Percentiles rank a stretch among this genome's conserved stretches.
Conservation (phyloP, 30 jellyfish, hydroid and myxozoan species). For the Aurelia sp. region DNA sequence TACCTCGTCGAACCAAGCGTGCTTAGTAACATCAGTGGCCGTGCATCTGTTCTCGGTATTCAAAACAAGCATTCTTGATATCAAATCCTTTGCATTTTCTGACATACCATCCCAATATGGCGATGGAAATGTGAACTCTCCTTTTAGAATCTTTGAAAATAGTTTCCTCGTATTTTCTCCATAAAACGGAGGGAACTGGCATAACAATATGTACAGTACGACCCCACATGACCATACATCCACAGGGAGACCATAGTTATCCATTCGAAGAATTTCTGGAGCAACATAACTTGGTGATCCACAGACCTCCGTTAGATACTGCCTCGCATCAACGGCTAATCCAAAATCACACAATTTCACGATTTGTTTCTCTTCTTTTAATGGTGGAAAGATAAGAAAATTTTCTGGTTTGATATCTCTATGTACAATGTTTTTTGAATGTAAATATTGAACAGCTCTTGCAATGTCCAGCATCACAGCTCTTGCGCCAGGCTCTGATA, state of each 20-base stretch:
- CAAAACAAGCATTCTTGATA: constrained; percentile 62
- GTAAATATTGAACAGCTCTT: constrained; percentile 67
- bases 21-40: constrained; percentile 65
- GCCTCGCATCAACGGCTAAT: constrained; percentile 59
- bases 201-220: constrained; percentile 54
- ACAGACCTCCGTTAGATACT: constrained; percentile 60
- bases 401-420: constrained; percentile 89
- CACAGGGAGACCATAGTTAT: constrained; percentile 81
- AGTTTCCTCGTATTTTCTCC: constrained; percentile 48
- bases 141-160: constrained; percentile 64
- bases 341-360: constrained; percentile 90
- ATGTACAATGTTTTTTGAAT: constrained; percentile 65
- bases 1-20: constrained; percentile 77
- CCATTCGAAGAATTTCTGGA: constrained; percentile 77
- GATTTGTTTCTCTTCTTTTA: neutral
- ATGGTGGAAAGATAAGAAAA: constrained; percentile 48
- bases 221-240: constrained; percentile 95
- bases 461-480: constrained; percentile 43
- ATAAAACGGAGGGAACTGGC: constrained; percentile 88
- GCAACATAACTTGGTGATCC: constrained; percentile 96
- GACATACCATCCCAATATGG: constrained; percentile 84
- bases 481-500: constrained; percentile 43
- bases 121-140: constrained; percentile 48
- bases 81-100: constrained; percentile 68
- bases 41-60: constrained; percentile 44